phyloP scores from a whole-genome alignment of 2,113 vertebrate genomes.

The Ctenodactylus gundi region DNA sequence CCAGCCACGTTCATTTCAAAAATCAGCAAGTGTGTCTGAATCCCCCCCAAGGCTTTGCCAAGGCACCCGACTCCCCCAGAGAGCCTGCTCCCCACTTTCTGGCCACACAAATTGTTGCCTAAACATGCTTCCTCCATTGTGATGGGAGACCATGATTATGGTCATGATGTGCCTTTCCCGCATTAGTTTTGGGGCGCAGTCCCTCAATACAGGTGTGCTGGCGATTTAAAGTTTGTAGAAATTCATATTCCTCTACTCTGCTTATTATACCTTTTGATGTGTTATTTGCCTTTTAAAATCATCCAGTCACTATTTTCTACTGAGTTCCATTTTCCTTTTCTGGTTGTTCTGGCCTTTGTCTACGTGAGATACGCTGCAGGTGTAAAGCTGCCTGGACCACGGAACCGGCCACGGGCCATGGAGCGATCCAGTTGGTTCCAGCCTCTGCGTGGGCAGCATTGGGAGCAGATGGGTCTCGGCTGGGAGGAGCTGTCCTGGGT shows the following conservation, averaged over 20 bases:
- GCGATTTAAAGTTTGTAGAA: too few species aligned
- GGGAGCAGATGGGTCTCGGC: background rate
- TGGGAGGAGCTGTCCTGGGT: too few species aligned
- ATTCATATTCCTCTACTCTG: too few species aligned
- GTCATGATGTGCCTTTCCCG: background rate
- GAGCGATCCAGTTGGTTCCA: too few species aligned
- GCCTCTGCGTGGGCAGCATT: too few species aligned
- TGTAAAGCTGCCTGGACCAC: too few species aligned
- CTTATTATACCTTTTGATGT: background rate
- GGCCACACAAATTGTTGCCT: background rate
- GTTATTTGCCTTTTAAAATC: background rate
- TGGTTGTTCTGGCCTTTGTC: background rate
- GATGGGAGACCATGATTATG: background rate
- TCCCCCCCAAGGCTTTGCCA: too few species aligned
- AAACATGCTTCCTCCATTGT: background rate
- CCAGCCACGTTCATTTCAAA: accelerated
- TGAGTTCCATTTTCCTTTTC: background rate
- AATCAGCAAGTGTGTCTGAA: background rate
- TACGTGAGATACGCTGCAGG: background rate
- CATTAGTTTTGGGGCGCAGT: background rate
- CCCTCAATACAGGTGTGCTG: background rate
- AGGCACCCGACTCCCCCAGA: too few species aligned
- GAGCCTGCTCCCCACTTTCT: background rate
- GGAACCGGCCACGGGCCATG: too few species aligned
- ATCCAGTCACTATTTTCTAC: background rate